Conservation (phyloP, 2,888 invertebrate genomes). For the Archaeoteleia sp. region DNA sequence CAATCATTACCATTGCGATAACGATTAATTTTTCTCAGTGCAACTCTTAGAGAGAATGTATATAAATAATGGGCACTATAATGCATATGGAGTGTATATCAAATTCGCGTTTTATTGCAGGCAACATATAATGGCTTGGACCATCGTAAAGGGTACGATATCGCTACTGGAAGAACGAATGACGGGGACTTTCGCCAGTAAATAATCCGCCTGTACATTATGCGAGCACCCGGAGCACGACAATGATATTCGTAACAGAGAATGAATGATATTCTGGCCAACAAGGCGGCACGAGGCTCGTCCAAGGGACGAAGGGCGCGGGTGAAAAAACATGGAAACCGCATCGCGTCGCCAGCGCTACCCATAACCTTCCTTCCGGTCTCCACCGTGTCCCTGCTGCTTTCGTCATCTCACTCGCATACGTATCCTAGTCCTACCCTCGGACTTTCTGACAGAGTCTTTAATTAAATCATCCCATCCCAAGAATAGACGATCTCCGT, state of each 20-base stretch:
- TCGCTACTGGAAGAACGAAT: slow-evolving; percentile 14
- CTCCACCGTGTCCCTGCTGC: slow-evolving; percentile 57
- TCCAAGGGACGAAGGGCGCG: slow-evolving; percentile 64
- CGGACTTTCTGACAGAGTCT: slow-evolving; percentile 62
- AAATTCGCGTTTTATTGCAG: no score
- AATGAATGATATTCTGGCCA: slow-evolving; percentile 67
- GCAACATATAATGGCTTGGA: neutral
- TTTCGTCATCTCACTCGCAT: slow-evolving; percentile 50
- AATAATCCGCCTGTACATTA: slow-evolving; percentile 62
- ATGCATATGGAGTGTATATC: no score
- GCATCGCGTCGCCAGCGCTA: slow-evolving; percentile 71
- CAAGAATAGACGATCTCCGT: slow-evolving; percentile 56
- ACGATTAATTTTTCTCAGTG: no score
- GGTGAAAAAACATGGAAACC: slow-evolving; percentile 76
- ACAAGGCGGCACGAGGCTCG: slow-evolving; percentile 71
- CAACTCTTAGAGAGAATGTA: no score
- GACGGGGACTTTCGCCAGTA: slow-evolving; percentile 31
- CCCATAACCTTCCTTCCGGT: slow-evolving; percentile 73
- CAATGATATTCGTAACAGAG: slow-evolving; percentile 64
- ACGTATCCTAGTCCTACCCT: slow-evolving; percentile 25
- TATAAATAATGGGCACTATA: no score
- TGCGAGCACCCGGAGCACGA: slow-evolving; percentile 56
- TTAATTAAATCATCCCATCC: slow-evolving; percentile 67
- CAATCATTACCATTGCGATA: no score
- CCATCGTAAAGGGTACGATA: slow-evolving; percentile 7